Base-by-base conservation (phyloP, 2,797 vertebrate species). In the Malacoctenus gilli region DNA sequence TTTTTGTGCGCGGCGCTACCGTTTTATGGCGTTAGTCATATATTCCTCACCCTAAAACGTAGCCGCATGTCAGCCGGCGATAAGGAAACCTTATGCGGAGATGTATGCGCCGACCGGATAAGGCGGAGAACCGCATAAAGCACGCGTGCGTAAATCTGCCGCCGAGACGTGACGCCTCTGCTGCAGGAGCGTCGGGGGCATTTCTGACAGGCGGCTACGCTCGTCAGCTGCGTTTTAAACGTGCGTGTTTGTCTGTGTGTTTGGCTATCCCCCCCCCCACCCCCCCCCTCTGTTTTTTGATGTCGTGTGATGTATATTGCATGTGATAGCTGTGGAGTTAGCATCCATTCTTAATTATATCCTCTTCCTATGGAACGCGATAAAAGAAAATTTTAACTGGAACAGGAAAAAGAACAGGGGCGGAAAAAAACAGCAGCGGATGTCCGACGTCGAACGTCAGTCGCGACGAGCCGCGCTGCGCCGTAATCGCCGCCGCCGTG, bases 31-130 rank as follows among this genome's bases (percentile, higher is more conserved):
- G 31, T 18, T 31, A 38, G 41, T 61, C 38, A 48, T 56, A 34
- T 60, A 59, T 71, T 70, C 18, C 12, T 65, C 50, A 60, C 47
- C 34, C 53, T 51, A 53, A 64, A n/a, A 71, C 51, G 42, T 31
- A 34, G 35, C 42, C 23, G 31, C 42, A n/a, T 68, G 59, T 65
- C 73, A 54, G 34, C 62, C 21, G 39, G 6, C 15, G 16, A 77
- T 56, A 59, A 66, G 44, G 19, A 41, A n/a, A 32, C 50, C 47
- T 48, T 64, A 66, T 55, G 48, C 55, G 47, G 44, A 32, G 63
- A 59, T 64, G 62, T 47, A 79, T 59, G 47, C 15, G 44, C 37
- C 42, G 59, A 23, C 46, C 2, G n/a, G 53, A 57, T 63, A 38
- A 22, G 34, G 36, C 30, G 18, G 15, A 31, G 19, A 54, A 44